Evolutionary conservation across 2,888 invertebrate genomes (phyloP), one percentile per base, ranked within the genome.

Genomic region (Lasius platythorax): DNA sequence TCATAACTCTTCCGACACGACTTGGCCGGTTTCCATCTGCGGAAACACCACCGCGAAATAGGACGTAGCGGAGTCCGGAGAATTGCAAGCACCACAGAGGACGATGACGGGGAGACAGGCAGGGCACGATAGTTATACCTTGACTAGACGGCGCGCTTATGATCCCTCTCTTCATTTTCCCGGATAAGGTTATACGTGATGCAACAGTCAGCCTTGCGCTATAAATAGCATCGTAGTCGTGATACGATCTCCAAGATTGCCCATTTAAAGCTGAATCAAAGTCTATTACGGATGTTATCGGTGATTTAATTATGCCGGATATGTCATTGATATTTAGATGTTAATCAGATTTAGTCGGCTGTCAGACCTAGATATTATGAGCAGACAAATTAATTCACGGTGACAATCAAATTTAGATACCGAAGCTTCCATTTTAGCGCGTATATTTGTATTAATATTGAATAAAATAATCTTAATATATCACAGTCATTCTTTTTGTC

Each of bases 21-120:
- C 90, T 93, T 93, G 93, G 94, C 93, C 87, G 85, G 88, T 88
- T 92, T 93, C 93, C 93, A 93, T 93, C 87, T 85, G 89, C 89
- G 89, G 89, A 90, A 91, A 92, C 90, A 89, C 87, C 89, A 85
- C 82, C 84, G 70, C 78, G 46, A 53, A 18, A 28, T 73, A 50
- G 84, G 83, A 84, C 81, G 66, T 78, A 23, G 37, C 43, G 3
- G 40, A 40, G 50, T 3, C 37, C 61, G 40, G 76, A 83, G 66
- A 40, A 72, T 82, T 72, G 82, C 64, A 81, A 83, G 74, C 66
- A 70, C 23, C 63, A 37, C 12, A 28, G 66, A 43, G 76, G 66
- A 50, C n/a, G 50, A 63, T 28, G n/a, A 50, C 40, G 46, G 68
- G 64, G 50, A 33, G 28, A 33, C 15, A 15, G 4, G 40, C 58